Evolutionary conservation across 2,888 invertebrate species (phyloP).

Genomic region (Taenaris catops): DNA sequence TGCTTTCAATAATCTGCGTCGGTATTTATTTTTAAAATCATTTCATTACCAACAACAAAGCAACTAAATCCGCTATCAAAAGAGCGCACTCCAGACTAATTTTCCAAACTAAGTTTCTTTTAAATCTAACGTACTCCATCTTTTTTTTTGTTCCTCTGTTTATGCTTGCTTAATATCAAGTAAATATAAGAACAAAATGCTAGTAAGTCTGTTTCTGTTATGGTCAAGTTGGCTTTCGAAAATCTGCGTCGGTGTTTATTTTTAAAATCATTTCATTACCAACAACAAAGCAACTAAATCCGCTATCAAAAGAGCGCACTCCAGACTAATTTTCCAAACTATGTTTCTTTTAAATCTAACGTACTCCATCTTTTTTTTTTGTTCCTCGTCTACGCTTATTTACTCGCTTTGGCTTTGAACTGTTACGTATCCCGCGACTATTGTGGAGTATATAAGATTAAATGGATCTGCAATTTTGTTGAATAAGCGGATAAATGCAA

Average conservation of each 20-base stretch:
- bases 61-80: constrained; percentile 6
- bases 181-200: background rate
- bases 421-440: background rate
- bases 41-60: constrained; percentile 12
- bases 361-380: constrained; percentile 7
- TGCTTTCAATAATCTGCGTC: too few species aligned
- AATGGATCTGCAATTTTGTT: constrained; percentile 19
- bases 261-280: constrained; percentile 9
- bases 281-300: constrained; percentile 9
- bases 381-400: background rate
- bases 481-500: constrained; percentile 20
- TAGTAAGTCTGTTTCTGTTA: background rate
- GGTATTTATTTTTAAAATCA: constrained; percentile 6
- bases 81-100: constrained; percentile 9
- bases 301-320: constrained; percentile 8
- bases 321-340: constrained; percentile 12
- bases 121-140: constrained; percentile 8
- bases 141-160: too few species aligned
- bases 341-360: constrained; percentile 10
- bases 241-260: constrained; percentile 1
- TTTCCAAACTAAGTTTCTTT: constrained; percentile 13
- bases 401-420: constrained; percentile 1
- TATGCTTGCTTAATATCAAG: background rate
- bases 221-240: background rate
- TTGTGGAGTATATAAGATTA: background rate